Base-by-base conservation (phyloP, 2,113 vertebrate genomes). In the Erinaceus europaeus region DNA sequence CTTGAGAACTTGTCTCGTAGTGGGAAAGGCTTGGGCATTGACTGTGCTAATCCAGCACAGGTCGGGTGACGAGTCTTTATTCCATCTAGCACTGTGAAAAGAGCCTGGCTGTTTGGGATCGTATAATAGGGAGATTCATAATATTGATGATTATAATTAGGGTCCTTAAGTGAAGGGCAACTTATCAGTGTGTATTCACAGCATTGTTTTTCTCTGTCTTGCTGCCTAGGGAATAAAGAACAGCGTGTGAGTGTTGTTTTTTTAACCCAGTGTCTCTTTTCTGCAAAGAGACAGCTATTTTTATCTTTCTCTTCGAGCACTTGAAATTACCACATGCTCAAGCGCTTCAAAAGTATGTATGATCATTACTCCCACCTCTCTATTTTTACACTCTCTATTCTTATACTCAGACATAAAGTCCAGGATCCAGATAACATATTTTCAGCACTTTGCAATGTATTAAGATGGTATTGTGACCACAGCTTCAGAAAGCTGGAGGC, bases 281-380 rank as follows among this genome's bases (percentile, higher is more conserved):
- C 73, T 71, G 48, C 71, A 75, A 74, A 83, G 64, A 68, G 64
- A 18, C 9, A 23, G 50, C 34, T 81, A 21, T 86, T 90, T 92
- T 93, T 86, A 90, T 25, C 4, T 5, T 57, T 88, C 18, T 14
- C 46, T 67, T 64, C 67, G 75, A 86, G 53, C 38, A 40, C 48
- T 94, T 68, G 52, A 90, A 90, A 75, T 89, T 55, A 67, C 36
- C 64, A 57, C 29, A n/a, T 25, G 46, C 23, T 23, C 46, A 27
- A 25, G 44, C 5, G 20, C 68, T 91, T 82, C 36, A n/a, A 65
- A 91, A 52, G 62, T 62, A 29, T 25, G 12, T 80, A 91, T 76
- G 50, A 1, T 50, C 38, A 9, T 75, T 53, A 5, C 59, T 72
- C 29, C 79, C 32, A 42, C 20, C 13, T 38, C 32, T 80, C 20